Conservation (phyloP, 2,113 vertebrate species). For the Serilophus lunatus region DNA sequence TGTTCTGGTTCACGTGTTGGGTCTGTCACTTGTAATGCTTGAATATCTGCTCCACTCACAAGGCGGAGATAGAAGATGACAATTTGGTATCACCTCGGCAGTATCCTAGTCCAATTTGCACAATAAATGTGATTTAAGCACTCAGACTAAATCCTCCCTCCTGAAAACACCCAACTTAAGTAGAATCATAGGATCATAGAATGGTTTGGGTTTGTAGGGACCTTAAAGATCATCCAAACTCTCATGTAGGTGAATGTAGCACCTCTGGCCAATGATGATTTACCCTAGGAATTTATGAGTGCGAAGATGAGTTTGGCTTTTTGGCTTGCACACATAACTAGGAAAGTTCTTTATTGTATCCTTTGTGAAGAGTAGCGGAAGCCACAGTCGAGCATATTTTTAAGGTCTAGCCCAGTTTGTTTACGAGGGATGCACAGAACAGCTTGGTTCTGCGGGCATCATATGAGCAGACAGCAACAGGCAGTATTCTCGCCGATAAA, state of each 20-base stretch:
- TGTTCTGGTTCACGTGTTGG: background rate
- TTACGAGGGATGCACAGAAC: background rate
- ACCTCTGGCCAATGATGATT: background rate
- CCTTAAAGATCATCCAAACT: background rate
- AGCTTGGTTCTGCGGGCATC: background rate
- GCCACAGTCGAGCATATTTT: background rate
- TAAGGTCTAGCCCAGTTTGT: background rate
- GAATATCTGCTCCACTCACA: rapidly evolving
- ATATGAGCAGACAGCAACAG: background rate
- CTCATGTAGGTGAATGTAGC: background rate
- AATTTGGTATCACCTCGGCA: background rate
- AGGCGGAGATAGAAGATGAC: background rate
- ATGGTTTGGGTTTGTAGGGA: background rate
- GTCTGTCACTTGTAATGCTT: background rate
- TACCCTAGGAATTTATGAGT: rapidly evolving
- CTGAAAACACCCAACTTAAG: background rate
- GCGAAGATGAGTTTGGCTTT: background rate
- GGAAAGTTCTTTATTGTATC: background rate
- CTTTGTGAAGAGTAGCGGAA: background rate
- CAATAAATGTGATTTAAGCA: background rate
- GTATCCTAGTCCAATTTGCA: background rate
- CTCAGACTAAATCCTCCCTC: background rate
- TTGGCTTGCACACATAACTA: background rate
- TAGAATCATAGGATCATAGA: background rate
- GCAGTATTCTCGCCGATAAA: background rate